Evolutionary conservation across 2,113 vertebrate genomes (phyloP), one percentile per base, ranked within the genome.

Genomic region (Cyphomyrus plagiostoma): DNA sequence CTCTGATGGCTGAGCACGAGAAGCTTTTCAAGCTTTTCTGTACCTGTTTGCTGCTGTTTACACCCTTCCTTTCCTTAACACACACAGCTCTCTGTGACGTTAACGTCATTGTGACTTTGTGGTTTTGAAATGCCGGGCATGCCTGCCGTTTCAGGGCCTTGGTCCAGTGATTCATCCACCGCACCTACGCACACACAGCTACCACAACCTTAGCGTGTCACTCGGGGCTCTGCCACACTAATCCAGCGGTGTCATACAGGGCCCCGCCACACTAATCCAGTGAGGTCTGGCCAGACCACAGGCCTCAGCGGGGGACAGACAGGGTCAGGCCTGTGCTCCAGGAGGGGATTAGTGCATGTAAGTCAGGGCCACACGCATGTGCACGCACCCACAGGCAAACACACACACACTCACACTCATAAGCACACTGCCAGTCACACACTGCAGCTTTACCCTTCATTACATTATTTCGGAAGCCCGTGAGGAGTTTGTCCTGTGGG

Each of bases 251-350:
- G 90, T 90, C 90, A 88, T 89, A 88, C 92, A 91, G 91, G 74
- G 52, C 90, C 82, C 92, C 91, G 90, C 89, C 85, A 50, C 89
- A 88, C 77, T 94, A 95, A 95, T 95, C 94, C 83, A 88, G 58
- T 88, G 91, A 93, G 92, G 93, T 88, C 90, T 91, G 66, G 23
- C 50, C 88, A 35, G 90, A 92, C 88, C 87, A 90, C 46, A 90
- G 91, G 90, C 89, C 89, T 90, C 49, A 86, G 11, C 1, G 50
- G 13, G 30, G 85, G n/a, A 26, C 7, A 53, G 50, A 53, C 13
- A 30, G 50, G 50, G 85, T 52, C 26, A 30, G 88, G 89, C 90
- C 88, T 86, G 56, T 30, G 74, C 88, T 58, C 46, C 84, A 89
- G 80, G 39, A 89, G 74, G 52, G 91, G 92, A 90, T 90, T 93